These are phyloP conservation scores for Cordilura impudica DNA, from an alignment of 2,888 invertebrate genomes.

Conservation along the genomic window DNA sequence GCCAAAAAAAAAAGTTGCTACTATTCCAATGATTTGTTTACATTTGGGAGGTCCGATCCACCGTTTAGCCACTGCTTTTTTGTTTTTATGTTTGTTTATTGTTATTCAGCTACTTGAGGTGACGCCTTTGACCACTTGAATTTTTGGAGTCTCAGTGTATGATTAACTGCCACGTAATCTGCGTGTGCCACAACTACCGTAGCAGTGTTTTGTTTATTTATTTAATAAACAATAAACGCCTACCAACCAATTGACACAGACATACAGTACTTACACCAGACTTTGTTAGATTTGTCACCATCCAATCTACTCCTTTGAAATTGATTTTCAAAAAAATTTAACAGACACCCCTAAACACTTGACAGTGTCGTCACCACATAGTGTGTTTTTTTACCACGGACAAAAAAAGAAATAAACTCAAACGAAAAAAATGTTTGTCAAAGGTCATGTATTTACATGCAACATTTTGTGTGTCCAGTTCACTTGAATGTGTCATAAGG, in stretches of 20 bases:
- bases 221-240: conserved; percentile 44
- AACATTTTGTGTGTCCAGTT: no score
- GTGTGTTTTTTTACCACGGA: conserved; percentile 16
- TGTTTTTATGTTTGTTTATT: conserved; percentile 17
- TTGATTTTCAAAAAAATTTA: conserved; percentile 5
- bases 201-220: conserved; percentile 39
- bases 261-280: background rate
- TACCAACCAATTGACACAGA: conserved; percentile 1
- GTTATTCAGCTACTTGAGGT: conserved; percentile 45
- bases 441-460: no score
- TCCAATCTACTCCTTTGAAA: background rate
- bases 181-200: conserved; percentile 43
- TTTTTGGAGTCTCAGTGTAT: background rate
- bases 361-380: conserved; percentile 62
- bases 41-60: conserved; percentile 60
- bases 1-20: conserved; percentile 38
- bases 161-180: conserved; percentile 41
- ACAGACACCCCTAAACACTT: conserved; percentile 45
- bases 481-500: no score
- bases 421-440: background rate
- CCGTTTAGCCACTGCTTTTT: conserved; percentile 39
- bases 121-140: conserved; percentile 57
- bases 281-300: conserved; percentile 17
- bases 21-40: conserved; percentile 49
- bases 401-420: no score